Evolutionary conservation across 2,113 vertebrate species (phyloP), one percentile per base, ranked within the genome.

Genomic region (Hepsetus odoe): DNA sequence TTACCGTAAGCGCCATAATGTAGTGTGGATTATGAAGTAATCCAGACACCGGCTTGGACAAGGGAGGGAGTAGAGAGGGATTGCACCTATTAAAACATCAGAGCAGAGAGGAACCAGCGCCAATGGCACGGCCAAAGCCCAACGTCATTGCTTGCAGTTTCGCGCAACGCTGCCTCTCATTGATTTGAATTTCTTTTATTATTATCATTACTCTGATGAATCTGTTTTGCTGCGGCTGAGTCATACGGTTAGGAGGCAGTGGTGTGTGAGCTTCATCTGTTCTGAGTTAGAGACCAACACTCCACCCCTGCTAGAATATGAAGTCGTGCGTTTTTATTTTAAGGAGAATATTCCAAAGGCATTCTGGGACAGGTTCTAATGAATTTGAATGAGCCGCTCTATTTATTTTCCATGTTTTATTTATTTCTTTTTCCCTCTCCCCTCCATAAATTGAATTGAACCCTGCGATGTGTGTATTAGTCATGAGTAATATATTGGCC

Each of bases 391-490:
- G 89, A 91, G 90, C 85, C 82, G 89, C 89, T 92, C 90, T 86
- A 92, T 92, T 93, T 92, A 91, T 91, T 92, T 92, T 90, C 88
- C 85, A 90, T 91, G 90, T 91, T 92, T 92, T 91, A 91, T 91
- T 88, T 91, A 91, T 92, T 88, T 91, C 91, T 91, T 40, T 24
- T 14, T 30, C 89, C 85, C 87, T 86, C 84, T 90, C 91, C 89
- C 86, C 83, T 74, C 88, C 89, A 90, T 90, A 91, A 92, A 92
- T 92, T 91, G 90, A 93, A 93, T 92, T 86, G 87, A 91, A 88
- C 84, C 85, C 87, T 74, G 80, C 85, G 88, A 88, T 91, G 87
- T 88, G 88, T 91, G 86, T 74, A 80, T 89, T 89, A 90, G 90
- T 92, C 90, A 90, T 88, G 90, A 91, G 90, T 90, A 91, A 91